Percentiles rank a stretch among this genome's conserved stretches.
phyloP scores from a whole-genome alignment of 2,113 vertebrate species.

The Genyomyrus donnyi region DNA sequence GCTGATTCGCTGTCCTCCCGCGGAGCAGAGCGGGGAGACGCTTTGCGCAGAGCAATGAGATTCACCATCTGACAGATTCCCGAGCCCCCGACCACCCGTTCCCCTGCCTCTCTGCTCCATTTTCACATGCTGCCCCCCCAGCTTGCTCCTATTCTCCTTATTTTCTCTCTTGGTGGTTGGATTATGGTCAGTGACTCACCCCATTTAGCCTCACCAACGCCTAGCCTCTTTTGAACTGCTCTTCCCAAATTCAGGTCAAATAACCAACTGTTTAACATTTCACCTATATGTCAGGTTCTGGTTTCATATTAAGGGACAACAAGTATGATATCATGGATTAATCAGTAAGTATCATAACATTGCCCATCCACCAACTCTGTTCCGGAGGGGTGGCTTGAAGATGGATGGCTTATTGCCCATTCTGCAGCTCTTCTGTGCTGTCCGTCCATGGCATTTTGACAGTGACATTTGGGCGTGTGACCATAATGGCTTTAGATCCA shows the following conservation, averaged over 20 bases:
- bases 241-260: not conserved
- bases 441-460: not conserved
- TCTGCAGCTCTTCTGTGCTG: not conserved
- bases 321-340: not conserved
- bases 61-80: not conserved
- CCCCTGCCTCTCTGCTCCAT: not conserved
- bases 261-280: not conserved
- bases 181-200: not conserved
- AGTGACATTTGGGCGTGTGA: not conserved
- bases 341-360: not conserved
- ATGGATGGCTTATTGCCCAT: not conserved
- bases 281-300: not conserved
- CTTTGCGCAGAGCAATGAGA: not conserved
- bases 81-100: not conserved
- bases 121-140: not conserved
- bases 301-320: not conserved
- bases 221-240: not conserved
- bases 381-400: not conserved
- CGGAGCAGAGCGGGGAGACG: not conserved
- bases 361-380: not conserved
- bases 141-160: not conserved
- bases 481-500: not conserved
- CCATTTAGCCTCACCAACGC: too few species aligned
- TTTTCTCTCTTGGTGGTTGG: not conserved
- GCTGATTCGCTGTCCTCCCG: not conserved